Evolutionary conservation across 2,113 vertebrate genomes (phyloP), one percentile per base, ranked within the genome.

Genomic region (Ciconia stormi): DNA sequence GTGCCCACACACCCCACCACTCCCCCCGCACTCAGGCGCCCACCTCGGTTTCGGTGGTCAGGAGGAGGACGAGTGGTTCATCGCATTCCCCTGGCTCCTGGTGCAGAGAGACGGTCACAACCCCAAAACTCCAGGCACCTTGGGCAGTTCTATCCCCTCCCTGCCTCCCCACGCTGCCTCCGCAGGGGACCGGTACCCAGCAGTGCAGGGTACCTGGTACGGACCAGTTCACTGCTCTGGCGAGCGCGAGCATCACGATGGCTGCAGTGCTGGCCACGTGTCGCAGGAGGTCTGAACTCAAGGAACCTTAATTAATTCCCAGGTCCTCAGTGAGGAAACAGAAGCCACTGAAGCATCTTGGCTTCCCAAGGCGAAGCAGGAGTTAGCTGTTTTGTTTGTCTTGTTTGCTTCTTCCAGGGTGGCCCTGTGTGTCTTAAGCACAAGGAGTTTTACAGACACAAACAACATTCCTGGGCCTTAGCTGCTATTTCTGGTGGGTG

Each of bases 231-330:
- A 14, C 29, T n/a, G 55, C 40, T 56, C 58, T 32, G 2, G 0
- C 5, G 11, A 92, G 40, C 67, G 44, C 2, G 1, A 59, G 53
- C 36, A 87, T 9, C 34, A 8, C 0, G 0, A 38, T 6, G 0
- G 2, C 34, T 73, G 40, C 59, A 79, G 32, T 2, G 0, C 16
- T 21, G 36, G 29, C 21, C 17, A 21, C 0, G 0, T 3, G 0
- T 23, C 0, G 0, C 36, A 82, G 32, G 56, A 63, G 32, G 5
- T 59, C 16, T 83, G 53, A 78, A 56, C 34, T 81, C 53, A 58
- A 65, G 27, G 27, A 78, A 53, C 15, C 40, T 73, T 27, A 59
- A 74, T 36, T 58, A 67, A 52, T 62, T 56, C 59, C 27, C 8
- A 17, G 40, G 27, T 73, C 22, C 17, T 73, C 32, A 11, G 5